Conservation (phyloP, 2,888 invertebrate species). For the Diplolepis rosae region DNA sequence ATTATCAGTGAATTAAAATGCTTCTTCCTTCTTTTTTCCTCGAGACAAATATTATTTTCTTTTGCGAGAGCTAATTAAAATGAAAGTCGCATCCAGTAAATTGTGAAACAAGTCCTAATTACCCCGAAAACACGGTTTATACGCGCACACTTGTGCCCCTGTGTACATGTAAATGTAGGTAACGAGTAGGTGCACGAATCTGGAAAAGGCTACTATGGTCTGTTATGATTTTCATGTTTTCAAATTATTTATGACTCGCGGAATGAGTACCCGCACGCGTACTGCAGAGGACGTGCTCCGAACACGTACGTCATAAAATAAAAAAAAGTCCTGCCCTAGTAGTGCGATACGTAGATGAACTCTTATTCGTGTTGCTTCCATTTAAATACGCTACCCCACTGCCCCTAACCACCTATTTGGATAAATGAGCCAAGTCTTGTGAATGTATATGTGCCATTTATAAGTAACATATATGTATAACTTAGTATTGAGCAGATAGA, state of each 20-base stretch:
- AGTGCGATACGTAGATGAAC: slow-evolving; percentile 44
- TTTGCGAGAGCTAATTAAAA: slow-evolving; percentile 49
- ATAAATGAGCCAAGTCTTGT: slow-evolving; percentile 50
- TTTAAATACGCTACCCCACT: slow-evolving; percentile 45
- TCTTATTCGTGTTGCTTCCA: slow-evolving; percentile 49
- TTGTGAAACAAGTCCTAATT: slow-evolving; percentile 50
- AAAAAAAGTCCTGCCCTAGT: slow-evolving; percentile 37
- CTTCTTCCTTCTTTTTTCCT: not conserved
- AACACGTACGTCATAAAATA: slow-evolving; percentile 61
- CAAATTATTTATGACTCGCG: slow-evolving; percentile 64
- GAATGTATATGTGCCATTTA: slow-evolving; percentile 45
- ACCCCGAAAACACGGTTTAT: slow-evolving; percentile 44
- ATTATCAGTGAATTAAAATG: too few species aligned
- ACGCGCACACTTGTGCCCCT: not conserved
- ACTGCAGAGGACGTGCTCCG: slow-evolving; percentile 53
- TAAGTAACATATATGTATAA: slow-evolving; percentile 45
- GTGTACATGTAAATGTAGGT: slow-evolving; percentile 13
- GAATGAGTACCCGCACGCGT: slow-evolving; percentile 65
- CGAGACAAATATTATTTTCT: slow-evolving; percentile 42
- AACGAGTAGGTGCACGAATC: slow-evolving; percentile 7
- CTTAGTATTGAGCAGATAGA: slow-evolving; percentile 59
- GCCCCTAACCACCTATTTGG: slow-evolving; percentile 43
- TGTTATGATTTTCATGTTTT: slow-evolving; percentile 65
- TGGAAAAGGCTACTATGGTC: slow-evolving; percentile 35
- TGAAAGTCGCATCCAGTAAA: slow-evolving; percentile 46